Percentiles rank a stretch among this genome's conserved stretches.
Conservation (phyloP, 1,140 invertebrate species). For the Dolichoris vasculosae region DNA sequence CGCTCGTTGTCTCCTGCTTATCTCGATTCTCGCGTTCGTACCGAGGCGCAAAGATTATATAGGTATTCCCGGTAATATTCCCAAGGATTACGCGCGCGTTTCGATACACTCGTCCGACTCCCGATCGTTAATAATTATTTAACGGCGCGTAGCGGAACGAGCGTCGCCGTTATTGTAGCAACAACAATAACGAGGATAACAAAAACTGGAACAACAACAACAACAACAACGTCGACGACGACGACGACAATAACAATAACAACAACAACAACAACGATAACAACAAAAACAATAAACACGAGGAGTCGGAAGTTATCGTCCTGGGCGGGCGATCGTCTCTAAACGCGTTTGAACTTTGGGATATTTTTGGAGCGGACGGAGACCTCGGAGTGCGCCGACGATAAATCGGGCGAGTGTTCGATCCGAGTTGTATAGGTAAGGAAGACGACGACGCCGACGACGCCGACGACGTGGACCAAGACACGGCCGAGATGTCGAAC, state of each 20-base stretch:
- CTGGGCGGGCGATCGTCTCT: neutral
- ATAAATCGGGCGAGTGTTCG: neutral
- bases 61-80: neutral
- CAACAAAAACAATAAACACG: neutral
- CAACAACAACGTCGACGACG: neutral
- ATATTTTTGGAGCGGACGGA: neutral
- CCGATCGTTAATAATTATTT: no score
- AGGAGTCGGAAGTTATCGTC: neutral
- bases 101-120: no score
- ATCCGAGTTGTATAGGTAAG: no score
- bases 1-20: neutral
- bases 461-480: no score
- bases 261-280: neutral
- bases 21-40: neutral
- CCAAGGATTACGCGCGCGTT: neutral
- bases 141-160: no score
- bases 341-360: neutral
- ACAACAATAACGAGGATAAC: neutral
- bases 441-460: no score
- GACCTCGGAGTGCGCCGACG: no score
- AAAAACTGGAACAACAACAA: no score
- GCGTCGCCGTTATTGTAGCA: no score
- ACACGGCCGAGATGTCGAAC: no score
- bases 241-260: neutral
- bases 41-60: neutral